phyloP scores from a whole-genome alignment of 2,797 vertebrate genomes.

The Sebastiscus albofasciatus region DNA sequence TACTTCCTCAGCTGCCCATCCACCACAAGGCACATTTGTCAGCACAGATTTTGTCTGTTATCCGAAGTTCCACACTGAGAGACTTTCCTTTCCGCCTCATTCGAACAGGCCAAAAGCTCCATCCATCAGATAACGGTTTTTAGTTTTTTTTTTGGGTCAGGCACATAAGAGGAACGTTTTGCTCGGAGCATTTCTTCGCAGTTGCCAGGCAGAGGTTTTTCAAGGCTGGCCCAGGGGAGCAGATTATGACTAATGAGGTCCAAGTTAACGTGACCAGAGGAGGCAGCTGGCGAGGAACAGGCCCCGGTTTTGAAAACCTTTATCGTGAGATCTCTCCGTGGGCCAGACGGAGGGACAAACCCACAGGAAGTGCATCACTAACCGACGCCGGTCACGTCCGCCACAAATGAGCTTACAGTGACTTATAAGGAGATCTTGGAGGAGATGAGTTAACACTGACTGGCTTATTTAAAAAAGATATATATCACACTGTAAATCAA shows the following conservation, averaged over 20 bases:
- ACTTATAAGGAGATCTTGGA: slow-evolving; percentile 72
- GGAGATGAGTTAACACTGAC: neutral
- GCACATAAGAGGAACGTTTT: slow-evolving; percentile 58
- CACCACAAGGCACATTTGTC: slow-evolving; percentile 42
- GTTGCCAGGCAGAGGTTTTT: slow-evolving; percentile 73
- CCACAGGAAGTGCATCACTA: slow-evolving; percentile 77
- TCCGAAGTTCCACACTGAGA: slow-evolving; percentile 37
- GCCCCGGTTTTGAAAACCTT: slow-evolving; percentile 53
- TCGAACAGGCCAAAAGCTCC: slow-evolving; percentile 56
- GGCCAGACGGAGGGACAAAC: slow-evolving; percentile 72
- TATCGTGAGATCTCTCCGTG: slow-evolving; percentile 75
- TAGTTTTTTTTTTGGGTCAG: slow-evolving; percentile 42
- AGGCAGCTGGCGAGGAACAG: slow-evolving; percentile 72
- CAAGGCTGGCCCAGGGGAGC: slow-evolving; percentile 73
- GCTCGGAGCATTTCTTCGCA: slow-evolving; percentile 51
- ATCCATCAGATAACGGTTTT: slow-evolving; percentile 77
- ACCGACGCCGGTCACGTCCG: slow-evolving; percentile 64
- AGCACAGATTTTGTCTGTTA: slow-evolving; percentile 54
- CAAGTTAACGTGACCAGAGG: slow-evolving; percentile 77
- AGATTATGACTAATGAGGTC: slow-evolving; percentile 83
- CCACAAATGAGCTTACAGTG: slow-evolving; percentile 49
- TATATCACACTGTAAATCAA: neutral
- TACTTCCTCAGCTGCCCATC: neutral
- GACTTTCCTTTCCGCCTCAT: slow-evolving; percentile 55
- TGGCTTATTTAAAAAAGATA: neutral